Evolutionary conservation across 2,888 invertebrate genomes (phyloP).

Genomic region (Netelia virgata): DNA sequence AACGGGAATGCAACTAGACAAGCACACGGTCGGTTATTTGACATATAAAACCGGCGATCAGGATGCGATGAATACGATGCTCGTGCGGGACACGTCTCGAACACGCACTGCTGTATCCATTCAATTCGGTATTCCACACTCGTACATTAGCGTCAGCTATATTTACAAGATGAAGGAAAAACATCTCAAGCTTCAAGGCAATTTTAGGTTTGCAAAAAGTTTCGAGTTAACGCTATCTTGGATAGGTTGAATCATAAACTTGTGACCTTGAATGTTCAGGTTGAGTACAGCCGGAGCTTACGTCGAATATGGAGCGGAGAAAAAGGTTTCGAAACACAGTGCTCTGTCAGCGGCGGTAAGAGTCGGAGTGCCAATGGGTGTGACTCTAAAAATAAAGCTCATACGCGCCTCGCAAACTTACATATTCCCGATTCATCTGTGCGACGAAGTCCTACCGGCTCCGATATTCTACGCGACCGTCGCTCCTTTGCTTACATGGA

Average conservation of each 20-base stretch:
- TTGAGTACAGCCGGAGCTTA: slow-evolving; percentile 94
- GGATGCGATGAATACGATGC: slow-evolving; percentile 91
- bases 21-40: slow-evolving; percentile 94
- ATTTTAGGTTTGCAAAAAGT: slow-evolving; percentile 90
- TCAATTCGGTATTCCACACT: slow-evolving; percentile 93
- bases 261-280: slow-evolving; percentile 84
- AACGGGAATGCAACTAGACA: slow-evolving; percentile 94
- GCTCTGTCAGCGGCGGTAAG: slow-evolving; percentile 94
- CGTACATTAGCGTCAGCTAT: slow-evolving; percentile 91
- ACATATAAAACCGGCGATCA: slow-evolving; percentile 90
- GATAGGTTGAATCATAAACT: no score
- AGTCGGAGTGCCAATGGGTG: slow-evolving; percentile 95
- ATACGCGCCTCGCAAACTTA: slow-evolving; percentile 95
- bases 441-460: slow-evolving; percentile 95
- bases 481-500: slow-evolving; percentile 93
- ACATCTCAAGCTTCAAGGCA: slow-evolving; percentile 91
- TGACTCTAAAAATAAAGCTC: slow-evolving; percentile 94
- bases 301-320: slow-evolving; percentile 96
- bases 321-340: slow-evolving; percentile 96
- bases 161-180: slow-evolving; percentile 93
- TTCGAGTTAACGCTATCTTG: no score
- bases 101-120: slow-evolving; percentile 86
- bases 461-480: slow-evolving; percentile 97
- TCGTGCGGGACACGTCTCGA: slow-evolving; percentile 90
- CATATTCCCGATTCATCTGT: slow-evolving; percentile 94